Conservation (phyloP, 2,797 vertebrate species). For the Mycteria americana region DNA sequence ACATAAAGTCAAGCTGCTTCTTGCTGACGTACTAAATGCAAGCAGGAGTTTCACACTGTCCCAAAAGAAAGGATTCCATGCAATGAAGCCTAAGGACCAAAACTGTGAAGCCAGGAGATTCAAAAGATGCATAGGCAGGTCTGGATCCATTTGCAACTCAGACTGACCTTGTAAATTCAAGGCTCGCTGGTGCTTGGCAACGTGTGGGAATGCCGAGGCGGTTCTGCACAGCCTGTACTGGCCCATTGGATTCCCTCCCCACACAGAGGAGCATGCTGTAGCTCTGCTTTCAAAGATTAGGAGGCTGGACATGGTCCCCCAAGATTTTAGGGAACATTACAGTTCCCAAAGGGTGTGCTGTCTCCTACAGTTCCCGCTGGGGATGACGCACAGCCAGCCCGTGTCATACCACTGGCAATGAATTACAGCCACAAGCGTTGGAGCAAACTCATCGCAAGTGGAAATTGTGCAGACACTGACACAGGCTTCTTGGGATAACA, state of each 20-base stretch:
- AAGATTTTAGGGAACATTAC: neutral
- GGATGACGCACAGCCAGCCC: neutral
- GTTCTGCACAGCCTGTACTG: neutral
- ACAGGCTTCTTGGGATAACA: neutral
- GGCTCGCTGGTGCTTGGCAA: neutral
- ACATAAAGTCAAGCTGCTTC: neutral
- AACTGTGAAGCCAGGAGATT: neutral
- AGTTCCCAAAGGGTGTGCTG: neutral
- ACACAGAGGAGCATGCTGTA: neutral
- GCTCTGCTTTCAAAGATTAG: neutral
- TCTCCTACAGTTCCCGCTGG: neutral
- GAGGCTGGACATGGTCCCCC: neutral
- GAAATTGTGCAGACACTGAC: slow-evolving; percentile 13
- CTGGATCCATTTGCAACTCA: neutral
- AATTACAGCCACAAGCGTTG: neutral
- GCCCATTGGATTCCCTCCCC: neutral
- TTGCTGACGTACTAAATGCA: neutral
- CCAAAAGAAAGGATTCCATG: neutral
- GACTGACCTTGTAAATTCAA: neutral
- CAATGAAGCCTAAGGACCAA: neutral
- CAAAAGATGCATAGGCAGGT: neutral
- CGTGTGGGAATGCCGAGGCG: neutral
- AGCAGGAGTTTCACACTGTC: neutral
- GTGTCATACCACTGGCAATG: neutral
- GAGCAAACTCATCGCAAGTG: neutral